Percentiles rank a stretch among this genome's conserved stretches.
Conservation (phyloP, 2,113 vertebrate genomes). For the Pan troglodytes region DNA sequence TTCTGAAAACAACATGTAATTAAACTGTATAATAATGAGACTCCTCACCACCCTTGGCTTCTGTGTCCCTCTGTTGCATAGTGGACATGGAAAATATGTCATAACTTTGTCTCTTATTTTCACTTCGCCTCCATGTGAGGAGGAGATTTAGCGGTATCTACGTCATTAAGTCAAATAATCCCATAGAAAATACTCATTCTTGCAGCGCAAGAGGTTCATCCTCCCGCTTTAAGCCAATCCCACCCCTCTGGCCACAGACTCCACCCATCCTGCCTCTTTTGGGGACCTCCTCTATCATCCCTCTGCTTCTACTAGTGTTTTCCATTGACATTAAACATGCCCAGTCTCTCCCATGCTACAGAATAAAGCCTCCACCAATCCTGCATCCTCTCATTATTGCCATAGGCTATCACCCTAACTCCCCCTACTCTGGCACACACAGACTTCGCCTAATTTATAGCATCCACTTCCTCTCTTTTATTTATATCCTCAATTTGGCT, state of each 20-base stretch:
- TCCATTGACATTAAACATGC: background rate
- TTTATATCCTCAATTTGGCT: background rate
- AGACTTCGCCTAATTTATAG: background rate
- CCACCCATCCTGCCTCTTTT: background rate
- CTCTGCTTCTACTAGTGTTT: background rate
- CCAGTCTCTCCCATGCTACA: background rate
- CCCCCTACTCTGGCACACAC: rapidly evolving
- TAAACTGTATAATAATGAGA: background rate
- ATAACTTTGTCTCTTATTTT: background rate
- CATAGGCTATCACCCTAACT: too few species aligned
- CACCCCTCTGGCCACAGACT: too few species aligned
- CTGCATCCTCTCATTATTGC: background rate
- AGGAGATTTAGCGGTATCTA: background rate
- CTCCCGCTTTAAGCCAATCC: background rate
- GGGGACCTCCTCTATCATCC: too few species aligned
- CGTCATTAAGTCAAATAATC: background rate
- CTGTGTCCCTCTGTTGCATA: background rate
- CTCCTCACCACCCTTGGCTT: rapidly evolving
- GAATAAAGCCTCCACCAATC: background rate
- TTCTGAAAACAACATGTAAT: background rate
- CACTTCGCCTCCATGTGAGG: background rate
- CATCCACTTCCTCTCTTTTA: background rate
- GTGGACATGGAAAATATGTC: background rate
- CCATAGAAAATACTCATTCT: background rate
- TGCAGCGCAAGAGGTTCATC: background rate